Base-by-base conservation (phyloP, 2,113 vertebrate genomes). In the Nansenia antarctica region DNA sequence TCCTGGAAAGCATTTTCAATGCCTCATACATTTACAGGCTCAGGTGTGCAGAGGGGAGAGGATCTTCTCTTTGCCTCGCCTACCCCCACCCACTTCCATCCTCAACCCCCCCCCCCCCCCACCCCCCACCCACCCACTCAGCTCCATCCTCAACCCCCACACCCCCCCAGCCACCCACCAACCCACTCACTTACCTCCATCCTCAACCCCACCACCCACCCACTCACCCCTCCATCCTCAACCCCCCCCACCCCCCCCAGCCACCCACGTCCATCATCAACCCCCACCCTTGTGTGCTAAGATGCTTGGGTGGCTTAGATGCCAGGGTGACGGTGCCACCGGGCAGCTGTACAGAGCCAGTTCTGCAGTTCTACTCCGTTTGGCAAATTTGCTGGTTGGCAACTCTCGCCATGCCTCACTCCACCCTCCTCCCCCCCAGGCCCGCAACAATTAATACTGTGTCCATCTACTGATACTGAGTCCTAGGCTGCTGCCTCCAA, bases 341-440 rank as follows among this genome's bases (percentile, higher is more conserved):
- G 5, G 35, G 11, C 35, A 37, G n/a, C n/a, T n/a, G n/a, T n/a
- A n/a, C n/a, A n/a, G n/a, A 7, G 15, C 45, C 45, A 49, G 45
- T 15, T 35, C 45, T 73, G 78, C 74, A 67, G 80, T 86, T 84
- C 81, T 69, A 80, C 86, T 89, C 86, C 71, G 80, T 77, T 86
- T 88, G 79, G 80, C 82, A 71, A 79, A 79, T 78, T 79, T 85
- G 83, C 76, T 69, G 54, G 76, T 57, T 18, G 31, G 58, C 61
- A 74, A 78, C 76, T 70, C 72, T 73, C 32, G 14, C 18, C 24
- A 72, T 71, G 22, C 79, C 67, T 63, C 70, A 39, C 29, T 8
- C 67, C 60, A 49, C 31, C 22, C 37, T 29, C 22, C 0, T 66
- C 57, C 26, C 64, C 39, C 65, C 30, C 49, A 35, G 32, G 57